Conservation (phyloP, 2,797 vertebrate species). For the Neoniphon sammara region DNA sequence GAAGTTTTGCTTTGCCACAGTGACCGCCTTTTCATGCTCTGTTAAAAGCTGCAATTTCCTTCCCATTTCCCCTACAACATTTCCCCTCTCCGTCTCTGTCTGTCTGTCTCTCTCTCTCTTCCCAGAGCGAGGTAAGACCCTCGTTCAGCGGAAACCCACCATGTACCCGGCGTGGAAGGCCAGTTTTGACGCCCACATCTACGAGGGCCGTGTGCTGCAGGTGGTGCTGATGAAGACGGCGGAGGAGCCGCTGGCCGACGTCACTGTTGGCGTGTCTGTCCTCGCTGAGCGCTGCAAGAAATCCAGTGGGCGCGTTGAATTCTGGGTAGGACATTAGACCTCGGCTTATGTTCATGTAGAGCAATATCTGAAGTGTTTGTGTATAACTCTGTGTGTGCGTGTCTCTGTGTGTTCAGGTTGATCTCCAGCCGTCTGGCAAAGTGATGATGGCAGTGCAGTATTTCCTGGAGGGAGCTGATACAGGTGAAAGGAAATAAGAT, state of each 20-base stretch:
- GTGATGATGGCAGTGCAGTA: constrained; percentile 98
- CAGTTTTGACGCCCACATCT: constrained; percentile 95
- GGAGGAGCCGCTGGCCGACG: constrained; percentile 93
- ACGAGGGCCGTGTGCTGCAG: constrained; percentile 96
- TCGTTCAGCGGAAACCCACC: constrained; percentile 96
- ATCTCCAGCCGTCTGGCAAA: constrained; percentile 96
- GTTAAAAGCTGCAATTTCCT: not conserved
- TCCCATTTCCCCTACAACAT: constrained; percentile 16
- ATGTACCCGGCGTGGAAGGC: constrained; percentile 98
- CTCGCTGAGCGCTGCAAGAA: constrained; percentile 98
- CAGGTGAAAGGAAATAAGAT: constrained; percentile 71
- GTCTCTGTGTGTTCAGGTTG: constrained; percentile 84
- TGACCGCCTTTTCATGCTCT: not conserved
- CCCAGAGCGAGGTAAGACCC: constrained; percentile 94
- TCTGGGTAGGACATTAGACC: constrained; percentile 88
- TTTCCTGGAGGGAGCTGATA: constrained; percentile 92
- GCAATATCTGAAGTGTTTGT: not conserved
- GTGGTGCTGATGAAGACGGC: constrained; percentile 95
- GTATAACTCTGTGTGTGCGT: constrained; percentile 37
- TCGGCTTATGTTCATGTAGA: constrained; percentile 1
- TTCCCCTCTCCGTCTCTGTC: not conserved
- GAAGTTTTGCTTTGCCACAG: not conserved
- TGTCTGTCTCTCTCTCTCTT: not conserved
- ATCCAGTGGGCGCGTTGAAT: constrained; percentile 93
- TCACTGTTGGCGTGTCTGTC: constrained; percentile 94